A percentile compares a stretch with the other conserved stretches of the same genome.
Conservation (phyloP, 2,888 invertebrate species). For the Aethes cnicana region DNA sequence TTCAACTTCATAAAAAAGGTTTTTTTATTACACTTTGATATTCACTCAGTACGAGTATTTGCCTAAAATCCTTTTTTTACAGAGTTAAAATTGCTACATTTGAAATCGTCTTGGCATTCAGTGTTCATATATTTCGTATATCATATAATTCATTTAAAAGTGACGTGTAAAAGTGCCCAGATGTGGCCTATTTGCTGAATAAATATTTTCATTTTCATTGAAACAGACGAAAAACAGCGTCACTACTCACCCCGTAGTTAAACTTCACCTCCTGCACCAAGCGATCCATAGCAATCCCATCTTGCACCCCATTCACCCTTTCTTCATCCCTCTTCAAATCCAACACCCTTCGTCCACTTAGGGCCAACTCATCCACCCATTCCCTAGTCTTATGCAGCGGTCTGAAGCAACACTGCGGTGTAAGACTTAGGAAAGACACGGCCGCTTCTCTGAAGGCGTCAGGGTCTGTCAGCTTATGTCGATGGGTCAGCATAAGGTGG, state of each 20-base stretch:
- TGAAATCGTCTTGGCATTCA: too few relatives aligned
- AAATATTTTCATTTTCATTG: too few relatives aligned
- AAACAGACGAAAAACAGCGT: background rate
- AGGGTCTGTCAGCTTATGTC: constrained; percentile 59
- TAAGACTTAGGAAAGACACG: constrained; percentile 59
- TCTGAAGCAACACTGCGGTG: constrained; percentile 85
- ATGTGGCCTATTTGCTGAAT: too few relatives aligned
- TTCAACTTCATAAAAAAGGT: too few relatives aligned
- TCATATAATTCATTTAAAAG: too few relatives aligned
- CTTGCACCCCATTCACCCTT: constrained; percentile 60
- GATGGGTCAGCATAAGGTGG: constrained; percentile 57
- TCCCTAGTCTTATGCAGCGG: constrained; percentile 60
- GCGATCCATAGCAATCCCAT: constrained; percentile 68
- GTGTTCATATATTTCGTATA: too few relatives aligned
- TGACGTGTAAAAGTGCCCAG: too few relatives aligned
- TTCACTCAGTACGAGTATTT: too few relatives aligned
- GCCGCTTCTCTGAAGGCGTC: constrained; percentile 70
- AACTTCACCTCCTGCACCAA: constrained; percentile 69
- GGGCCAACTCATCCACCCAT: constrained; percentile 67
- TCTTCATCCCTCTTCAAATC: constrained; percentile 60
- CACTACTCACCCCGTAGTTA: constrained; percentile 68
- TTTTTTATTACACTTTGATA: too few relatives aligned
- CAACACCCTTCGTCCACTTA: constrained; percentile 59
- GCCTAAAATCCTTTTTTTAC: too few relatives aligned
- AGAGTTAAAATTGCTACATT: too few relatives aligned